Conservation (phyloP, 2,797 vertebrate species). For the Phoxinus dragarum region DNA sequence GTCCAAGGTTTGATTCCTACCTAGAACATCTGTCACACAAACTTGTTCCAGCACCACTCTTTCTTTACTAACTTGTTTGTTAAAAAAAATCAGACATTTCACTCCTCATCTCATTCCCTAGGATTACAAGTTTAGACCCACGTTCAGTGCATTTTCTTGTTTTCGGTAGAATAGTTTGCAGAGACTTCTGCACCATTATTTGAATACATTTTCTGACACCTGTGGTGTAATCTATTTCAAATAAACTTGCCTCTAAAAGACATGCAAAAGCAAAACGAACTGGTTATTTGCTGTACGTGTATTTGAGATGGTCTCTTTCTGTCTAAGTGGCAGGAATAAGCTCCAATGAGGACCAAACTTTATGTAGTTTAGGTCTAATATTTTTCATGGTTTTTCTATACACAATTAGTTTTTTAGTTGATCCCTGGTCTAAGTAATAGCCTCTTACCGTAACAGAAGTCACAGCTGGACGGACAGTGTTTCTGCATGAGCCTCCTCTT, state of each 20-base stretch:
- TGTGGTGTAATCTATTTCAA: neutral
- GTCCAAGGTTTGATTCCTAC: neutral
- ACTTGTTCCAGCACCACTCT: neutral
- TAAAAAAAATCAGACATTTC: neutral
- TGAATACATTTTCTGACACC: neutral
- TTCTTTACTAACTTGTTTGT: neutral
- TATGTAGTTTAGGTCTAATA: neutral
- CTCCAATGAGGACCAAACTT: neutral
- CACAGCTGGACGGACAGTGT: constrained; percentile 93
- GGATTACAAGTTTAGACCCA: neutral
- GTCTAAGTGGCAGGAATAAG: neutral
- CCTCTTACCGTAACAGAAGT: constrained; percentile 93
- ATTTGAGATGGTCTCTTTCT: neutral
- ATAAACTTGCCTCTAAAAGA: neutral
- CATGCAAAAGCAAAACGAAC: neutral
- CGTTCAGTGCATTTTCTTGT: neutral
- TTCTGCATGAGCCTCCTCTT: constrained; percentile 92
- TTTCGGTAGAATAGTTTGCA: neutral
- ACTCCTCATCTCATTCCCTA: neutral
- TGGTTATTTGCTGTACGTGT: neutral
- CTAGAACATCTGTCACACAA: neutral
- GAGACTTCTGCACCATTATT: neutral
- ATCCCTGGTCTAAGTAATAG: neutral
- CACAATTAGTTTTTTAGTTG: neutral
- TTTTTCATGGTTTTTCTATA: too few relatives aligned